phyloP scores from a whole-genome alignment of 2,888 invertebrate species.

The Drosophila demipolita region DNA sequence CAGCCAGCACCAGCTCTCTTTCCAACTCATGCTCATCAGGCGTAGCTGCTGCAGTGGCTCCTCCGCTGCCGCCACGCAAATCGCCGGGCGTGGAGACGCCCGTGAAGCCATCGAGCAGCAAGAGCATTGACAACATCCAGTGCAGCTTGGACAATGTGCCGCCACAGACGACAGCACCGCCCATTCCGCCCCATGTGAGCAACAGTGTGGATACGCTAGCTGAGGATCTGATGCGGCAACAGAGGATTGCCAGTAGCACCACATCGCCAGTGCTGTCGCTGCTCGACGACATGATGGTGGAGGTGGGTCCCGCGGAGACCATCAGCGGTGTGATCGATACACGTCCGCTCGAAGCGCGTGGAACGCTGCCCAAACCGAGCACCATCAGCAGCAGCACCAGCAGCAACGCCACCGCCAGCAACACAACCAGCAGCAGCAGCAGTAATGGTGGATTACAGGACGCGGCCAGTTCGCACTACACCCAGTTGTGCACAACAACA shows the following conservation, averaged over 20 bases:
- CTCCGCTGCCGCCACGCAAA: conserved; percentile 87
- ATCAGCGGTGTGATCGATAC: conserved; percentile 90
- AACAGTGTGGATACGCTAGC: conserved; percentile 80
- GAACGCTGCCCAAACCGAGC: conserved; percentile 62
- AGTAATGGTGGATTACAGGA: conserved; percentile 39
- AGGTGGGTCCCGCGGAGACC: conserved; percentile 90
- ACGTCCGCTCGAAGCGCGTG: conserved; percentile 84
- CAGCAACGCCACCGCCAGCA: not conserved
- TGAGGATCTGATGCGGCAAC: conserved; percentile 81
- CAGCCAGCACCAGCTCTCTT: conserved; percentile 14
- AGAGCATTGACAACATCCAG: conserved; percentile 82
- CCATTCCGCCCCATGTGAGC: conserved; percentile 84
- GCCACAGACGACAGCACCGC: conserved; percentile 84
- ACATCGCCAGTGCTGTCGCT: conserved; percentile 72
- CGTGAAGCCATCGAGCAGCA: conserved; percentile 63
- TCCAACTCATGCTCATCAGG: conserved; percentile 19
- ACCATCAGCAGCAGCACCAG: conserved; percentile 6
- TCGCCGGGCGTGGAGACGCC: conserved; percentile 84
- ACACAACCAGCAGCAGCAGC: not conserved
- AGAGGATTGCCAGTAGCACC: conserved; percentile 74
- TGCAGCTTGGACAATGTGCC: conserved; percentile 77
- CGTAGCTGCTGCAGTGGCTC: conserved; percentile 79
- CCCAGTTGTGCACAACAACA: conserved; percentile 75
- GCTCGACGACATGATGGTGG: conserved; percentile 87
- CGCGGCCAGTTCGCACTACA: conserved; percentile 70